Conservation (phyloP, 2,888 invertebrate genomes). For the Glomeris marginata region DNA sequence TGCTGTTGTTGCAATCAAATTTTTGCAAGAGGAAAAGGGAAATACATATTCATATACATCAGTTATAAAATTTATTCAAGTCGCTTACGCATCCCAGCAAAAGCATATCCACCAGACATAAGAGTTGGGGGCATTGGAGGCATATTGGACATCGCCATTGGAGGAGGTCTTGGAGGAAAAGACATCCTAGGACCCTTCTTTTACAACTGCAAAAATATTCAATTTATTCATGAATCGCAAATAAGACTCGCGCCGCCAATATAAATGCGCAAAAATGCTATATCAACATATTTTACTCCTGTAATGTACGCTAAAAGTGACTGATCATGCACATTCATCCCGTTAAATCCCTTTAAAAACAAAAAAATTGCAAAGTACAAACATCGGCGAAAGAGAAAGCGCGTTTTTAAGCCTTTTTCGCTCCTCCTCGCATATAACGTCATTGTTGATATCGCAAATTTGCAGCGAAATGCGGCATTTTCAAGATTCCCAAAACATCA, state of each 20-base stretch:
- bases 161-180: slow-evolving; percentile 70
- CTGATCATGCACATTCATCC: too few species aligned
- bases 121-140: slow-evolving; percentile 34
- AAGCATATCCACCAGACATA: slow-evolving; percentile 15
- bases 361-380: slow-evolving; percentile 4
- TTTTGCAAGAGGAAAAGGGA: neutral
- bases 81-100: slow-evolving; percentile 12
- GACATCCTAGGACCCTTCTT: slow-evolving; percentile 49
- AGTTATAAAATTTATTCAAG: neutral
- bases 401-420: too few species aligned
- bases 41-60: neutral
- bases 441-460: too few species aligned
- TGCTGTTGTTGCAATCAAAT: neutral
- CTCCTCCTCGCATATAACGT: too few species aligned
- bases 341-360: slow-evolving; percentile 15
- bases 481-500: too few species aligned
- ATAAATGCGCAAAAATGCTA: too few species aligned
- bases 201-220: too few species aligned
- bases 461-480: too few species aligned
- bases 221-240: too few species aligned
- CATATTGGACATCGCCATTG: slow-evolving; percentile 53
- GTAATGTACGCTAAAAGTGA: too few species aligned
- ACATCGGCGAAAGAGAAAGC: neutral
- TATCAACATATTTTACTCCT: too few species aligned
- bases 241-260: too few species aligned